A percentile compares a stretch with the other conserved stretches of the same genome.
phyloP scores from a whole-genome alignment of 2,797 vertebrate species.

The Melanotaenia parkinsoni region DNA sequence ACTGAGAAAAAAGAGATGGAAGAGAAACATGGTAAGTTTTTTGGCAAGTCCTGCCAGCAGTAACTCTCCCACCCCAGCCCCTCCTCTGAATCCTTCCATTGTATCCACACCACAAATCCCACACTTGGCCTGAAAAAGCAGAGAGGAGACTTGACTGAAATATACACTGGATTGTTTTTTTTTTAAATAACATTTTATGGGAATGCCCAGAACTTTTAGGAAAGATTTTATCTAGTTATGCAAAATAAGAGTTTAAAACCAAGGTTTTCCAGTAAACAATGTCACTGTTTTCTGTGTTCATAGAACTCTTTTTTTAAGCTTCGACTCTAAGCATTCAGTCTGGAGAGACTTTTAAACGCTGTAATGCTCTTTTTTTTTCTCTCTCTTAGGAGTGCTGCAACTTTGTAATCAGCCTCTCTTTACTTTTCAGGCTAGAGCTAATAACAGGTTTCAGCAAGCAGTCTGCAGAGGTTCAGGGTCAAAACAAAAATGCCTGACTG shows the following conservation, averaged over 20 bases:
- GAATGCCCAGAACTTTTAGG: slow-evolving; percentile 48
- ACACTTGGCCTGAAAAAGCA: slow-evolving; percentile 74
- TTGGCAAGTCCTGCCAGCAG: slow-evolving; percentile 44
- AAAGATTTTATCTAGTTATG: slow-evolving; percentile 34
- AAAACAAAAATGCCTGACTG: slow-evolving; percentile 64
- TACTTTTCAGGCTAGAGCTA: slow-evolving; percentile 71
- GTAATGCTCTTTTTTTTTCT: slow-evolving; percentile 55
- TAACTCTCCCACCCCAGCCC: slow-evolving; percentile 54
- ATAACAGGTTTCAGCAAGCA: slow-evolving; percentile 72
- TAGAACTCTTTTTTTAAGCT: slow-evolving; percentile 16
- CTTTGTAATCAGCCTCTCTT: slow-evolving; percentile 70
- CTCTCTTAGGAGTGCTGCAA: slow-evolving; percentile 42
- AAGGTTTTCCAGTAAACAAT: neutral
- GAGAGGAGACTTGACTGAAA: slow-evolving; percentile 69
- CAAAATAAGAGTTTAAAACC: slow-evolving; percentile 32
- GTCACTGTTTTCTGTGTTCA: slow-evolving; percentile 1
- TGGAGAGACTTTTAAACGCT: slow-evolving; percentile 30
- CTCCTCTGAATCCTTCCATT: slow-evolving; percentile 75
- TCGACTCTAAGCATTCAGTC: slow-evolving; percentile 6
- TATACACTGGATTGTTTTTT: slow-evolving; percentile 70
- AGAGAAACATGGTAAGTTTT: slow-evolving; percentile 61
- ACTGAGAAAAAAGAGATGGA: slow-evolving; percentile 55
- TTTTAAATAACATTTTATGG: slow-evolving; percentile 19
- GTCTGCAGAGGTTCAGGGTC: slow-evolving; percentile 71
- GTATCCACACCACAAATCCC: slow-evolving; percentile 74